phyloP scores from a whole-genome alignment of 2,888 invertebrate genomes.

The Halocaridina rubra region DNA sequence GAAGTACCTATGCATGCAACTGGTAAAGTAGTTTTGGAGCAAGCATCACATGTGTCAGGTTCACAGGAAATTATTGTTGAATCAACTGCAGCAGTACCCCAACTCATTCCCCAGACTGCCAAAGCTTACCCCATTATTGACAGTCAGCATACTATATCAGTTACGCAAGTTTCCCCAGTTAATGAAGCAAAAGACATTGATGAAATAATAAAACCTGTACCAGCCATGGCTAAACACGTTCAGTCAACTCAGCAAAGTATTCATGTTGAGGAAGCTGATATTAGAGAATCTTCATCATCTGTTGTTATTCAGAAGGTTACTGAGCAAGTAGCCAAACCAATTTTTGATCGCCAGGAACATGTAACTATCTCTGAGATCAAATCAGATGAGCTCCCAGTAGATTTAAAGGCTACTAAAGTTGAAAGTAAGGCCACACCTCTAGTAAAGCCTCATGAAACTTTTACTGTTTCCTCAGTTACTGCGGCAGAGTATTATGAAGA shows the following conservation, averaged over 20 bases:
- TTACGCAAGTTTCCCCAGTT: constrained; percentile 64
- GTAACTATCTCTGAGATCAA: constrained; percentile 47
- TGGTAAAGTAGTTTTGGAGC: constrained; percentile 55
- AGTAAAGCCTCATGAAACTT: constrained; percentile 35
- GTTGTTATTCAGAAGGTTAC: constrained; percentile 22
- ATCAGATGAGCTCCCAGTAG: constrained; percentile 31
- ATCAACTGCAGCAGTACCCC: constrained; percentile 27
- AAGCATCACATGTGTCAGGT: constrained; percentile 55
- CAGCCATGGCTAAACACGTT: constrained; percentile 70
- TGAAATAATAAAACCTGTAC: constrained; percentile 70
- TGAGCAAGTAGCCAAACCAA: constrained; percentile 24
- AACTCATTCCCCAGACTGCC: constrained; percentile 4
- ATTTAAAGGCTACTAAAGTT: constrained; percentile 15
- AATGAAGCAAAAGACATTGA: constrained; percentile 74
- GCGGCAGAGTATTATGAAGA: constrained; percentile 39
- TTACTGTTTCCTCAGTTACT: constrained; percentile 45
- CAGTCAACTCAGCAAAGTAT: constrained; percentile 32
- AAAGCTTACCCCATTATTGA: constrained; percentile 44
- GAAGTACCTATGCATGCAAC: constrained; percentile 40
- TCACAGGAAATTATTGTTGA: constrained; percentile 56
- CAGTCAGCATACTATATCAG: constrained; percentile 41
- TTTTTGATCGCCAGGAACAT: constrained; percentile 40
- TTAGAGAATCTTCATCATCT: constrained; percentile 30
- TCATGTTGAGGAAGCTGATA: constrained; percentile 34
- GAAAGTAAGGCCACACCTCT: constrained; percentile 29